Evolutionary conservation across 2,888 invertebrate species (phyloP), one percentile per base, ranked within the genome.

Genomic region (Tipula vernalis): DNA sequence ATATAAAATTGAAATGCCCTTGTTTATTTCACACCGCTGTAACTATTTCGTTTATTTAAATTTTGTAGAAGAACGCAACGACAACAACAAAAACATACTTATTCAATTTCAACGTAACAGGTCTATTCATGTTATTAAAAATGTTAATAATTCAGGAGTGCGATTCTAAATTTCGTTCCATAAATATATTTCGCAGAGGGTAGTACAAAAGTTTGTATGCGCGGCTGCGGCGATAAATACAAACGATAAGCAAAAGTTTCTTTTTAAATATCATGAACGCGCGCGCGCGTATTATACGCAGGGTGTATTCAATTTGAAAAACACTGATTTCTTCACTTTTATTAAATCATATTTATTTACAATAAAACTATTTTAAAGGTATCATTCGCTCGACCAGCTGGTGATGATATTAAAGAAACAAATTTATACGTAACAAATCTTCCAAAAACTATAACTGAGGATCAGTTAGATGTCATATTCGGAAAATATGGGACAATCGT

Each of bases 401-500:
- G 97, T 57, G 97, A 98, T 88, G 96, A 96, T 88, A 97, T 97
- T 90, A 98, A 98, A 91, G 97, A 98, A 89, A 97, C 98, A 28
- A 98, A 98, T 92, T 93, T 98, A 87, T 98, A 98, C 92, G 96
- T 98, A 88, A 96, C 97, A 88, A 98, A 98, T 92, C 93, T 98
- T 89, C 98, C 98, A 87, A 95, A 96, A 89, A 95, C 95, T 89
- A 94, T 96, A 88, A 96, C 96, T 57, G 97, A 97, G 90, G 94
- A 95, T 85, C 96, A 97, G 89, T 92, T 98, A 87, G 95, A 97
- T 89, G 94, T 95, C 87, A 94, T 97, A 91, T 98, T 98, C 92
- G 95, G 96, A 89, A 95, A 95, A 91, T 98, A 95, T 92, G 98
- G 98, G 44, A 94, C 95, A 89, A 98, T 98, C 91, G 96, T 98